Evolutionary conservation across 2,888 invertebrate species (phyloP).

Genomic region (Lasioglossum morio): DNA sequence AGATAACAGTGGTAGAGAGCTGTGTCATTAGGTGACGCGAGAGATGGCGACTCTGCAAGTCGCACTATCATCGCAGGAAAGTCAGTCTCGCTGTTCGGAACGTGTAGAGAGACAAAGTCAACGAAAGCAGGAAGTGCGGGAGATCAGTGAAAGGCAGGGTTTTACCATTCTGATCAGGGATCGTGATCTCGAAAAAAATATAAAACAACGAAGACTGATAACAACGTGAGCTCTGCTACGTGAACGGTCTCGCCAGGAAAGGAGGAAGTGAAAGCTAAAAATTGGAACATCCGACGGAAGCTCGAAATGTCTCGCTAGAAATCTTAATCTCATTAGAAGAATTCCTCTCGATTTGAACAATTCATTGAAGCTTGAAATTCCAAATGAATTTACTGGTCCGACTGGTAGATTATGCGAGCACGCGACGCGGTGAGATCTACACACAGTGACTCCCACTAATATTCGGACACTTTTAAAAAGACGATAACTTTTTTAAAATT

Average conservation of each 20-base stretch:
- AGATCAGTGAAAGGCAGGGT: constrained; percentile 44
- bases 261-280: constrained; percentile 58
- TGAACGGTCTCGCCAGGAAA: constrained; percentile 37
- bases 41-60: neutral
- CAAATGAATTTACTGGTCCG: too few species aligned
- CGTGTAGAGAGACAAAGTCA: neutral
- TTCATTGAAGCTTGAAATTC: too few species aligned
- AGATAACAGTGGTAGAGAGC: neutral
- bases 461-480: too few species aligned
- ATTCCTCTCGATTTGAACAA: too few species aligned
- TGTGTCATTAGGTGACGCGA: neutral
- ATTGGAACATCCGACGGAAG: neutral
- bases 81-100: neutral
- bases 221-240: neutral
- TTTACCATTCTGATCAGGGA: too few species aligned
- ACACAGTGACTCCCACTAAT: too few species aligned
- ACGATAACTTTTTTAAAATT: too few species aligned
- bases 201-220: neutral
- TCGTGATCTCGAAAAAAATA: neutral
- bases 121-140: constrained; percentile 54
- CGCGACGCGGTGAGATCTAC: too few species aligned
- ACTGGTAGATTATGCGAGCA: neutral
- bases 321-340: too few species aligned
- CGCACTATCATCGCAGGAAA: constrained; percentile 27
- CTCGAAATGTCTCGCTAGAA: too few species aligned